These are phyloP conservation scores for Scarus forsteni DNA, from an alignment of 2,797 vertebrate species.

Conservation along the genomic window DNA sequence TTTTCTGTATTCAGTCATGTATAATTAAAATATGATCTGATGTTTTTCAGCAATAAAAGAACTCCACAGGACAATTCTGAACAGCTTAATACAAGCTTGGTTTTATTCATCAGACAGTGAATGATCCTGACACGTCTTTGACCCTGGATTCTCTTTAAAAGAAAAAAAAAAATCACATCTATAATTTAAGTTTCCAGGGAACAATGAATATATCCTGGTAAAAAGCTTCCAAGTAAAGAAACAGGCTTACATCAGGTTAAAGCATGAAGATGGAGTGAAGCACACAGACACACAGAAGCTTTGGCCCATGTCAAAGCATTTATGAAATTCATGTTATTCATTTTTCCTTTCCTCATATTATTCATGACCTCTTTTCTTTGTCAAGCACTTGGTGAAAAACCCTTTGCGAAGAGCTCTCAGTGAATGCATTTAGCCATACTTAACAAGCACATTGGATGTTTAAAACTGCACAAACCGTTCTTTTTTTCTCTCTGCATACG, in stretches of 20 bases:
- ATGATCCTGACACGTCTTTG: constrained; percentile 10
- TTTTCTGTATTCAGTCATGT: not conserved
- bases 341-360: constrained; percentile 40
- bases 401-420: constrained; percentile 24
- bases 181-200: constrained; percentile 32
- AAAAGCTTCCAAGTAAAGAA: constrained; percentile 42
- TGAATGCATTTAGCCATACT: constrained; percentile 45
- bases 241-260: constrained; percentile 33
- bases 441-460: constrained; percentile 31
- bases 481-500: constrained; percentile 9
- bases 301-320: constrained; percentile 2
- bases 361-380: constrained; percentile 49
- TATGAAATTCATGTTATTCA: constrained; percentile 15
- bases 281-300: not conserved
- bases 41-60: not conserved
- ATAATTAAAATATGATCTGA: not conserved
- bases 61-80: not conserved
- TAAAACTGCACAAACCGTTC: constrained; percentile 36
- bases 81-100: not conserved
- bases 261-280: constrained; percentile 29
- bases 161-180: constrained; percentile 19
- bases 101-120: constrained; percentile 6
- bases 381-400: constrained; percentile 34
- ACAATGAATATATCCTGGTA: constrained; percentile 32
- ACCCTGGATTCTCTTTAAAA: constrained; percentile 19